A percentile compares a stretch with the other conserved stretches of the same genome.
Conservation (phyloP, 2,888 invertebrate genomes). For the Linnaemya tessellans region DNA sequence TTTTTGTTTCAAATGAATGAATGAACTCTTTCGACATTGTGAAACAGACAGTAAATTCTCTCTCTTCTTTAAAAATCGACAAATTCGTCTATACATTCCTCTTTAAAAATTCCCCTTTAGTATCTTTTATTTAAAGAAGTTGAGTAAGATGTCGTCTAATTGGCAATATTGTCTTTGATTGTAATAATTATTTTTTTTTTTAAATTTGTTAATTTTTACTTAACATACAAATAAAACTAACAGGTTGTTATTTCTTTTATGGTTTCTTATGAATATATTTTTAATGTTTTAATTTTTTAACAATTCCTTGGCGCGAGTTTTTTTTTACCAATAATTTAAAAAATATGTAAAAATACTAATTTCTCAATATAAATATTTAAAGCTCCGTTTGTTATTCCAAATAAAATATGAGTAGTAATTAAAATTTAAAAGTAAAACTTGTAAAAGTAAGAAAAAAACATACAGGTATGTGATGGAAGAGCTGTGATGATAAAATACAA, state of each 20-base stretch:
- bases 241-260: slow-evolving; percentile 63
- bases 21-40: too few relatives aligned
- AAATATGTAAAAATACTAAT: slow-evolving; percentile 41
- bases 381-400: slow-evolving; percentile 71
- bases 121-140: neutral
- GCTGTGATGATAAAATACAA: neutral
- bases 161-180: slow-evolving; percentile 47
- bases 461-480: neutral
- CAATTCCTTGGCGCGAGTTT: slow-evolving; percentile 81
- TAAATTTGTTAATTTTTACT: slow-evolving; percentile 36
- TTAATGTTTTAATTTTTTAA: slow-evolving; percentile 75
- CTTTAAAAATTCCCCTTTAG: neutral
- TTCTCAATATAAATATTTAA: slow-evolving; percentile 72
- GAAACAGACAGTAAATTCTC: too few relatives aligned
- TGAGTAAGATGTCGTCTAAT: neutral
- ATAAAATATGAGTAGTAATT: slow-evolving; percentile 41
- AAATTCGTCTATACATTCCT: too few relatives aligned
- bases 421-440: slow-evolving; percentile 21
- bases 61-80: too few relatives aligned
- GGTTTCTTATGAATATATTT: slow-evolving; percentile 62
- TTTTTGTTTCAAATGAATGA: too few relatives aligned
- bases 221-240: slow-evolving; percentile 74
- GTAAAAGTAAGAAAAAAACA: slow-evolving; percentile 1
- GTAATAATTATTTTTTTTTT: neutral
- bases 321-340: slow-evolving; percentile 52